Evolutionary conservation across 1,140 invertebrate species (phyloP).

Genomic region (Nasonia vitripennis): DNA sequence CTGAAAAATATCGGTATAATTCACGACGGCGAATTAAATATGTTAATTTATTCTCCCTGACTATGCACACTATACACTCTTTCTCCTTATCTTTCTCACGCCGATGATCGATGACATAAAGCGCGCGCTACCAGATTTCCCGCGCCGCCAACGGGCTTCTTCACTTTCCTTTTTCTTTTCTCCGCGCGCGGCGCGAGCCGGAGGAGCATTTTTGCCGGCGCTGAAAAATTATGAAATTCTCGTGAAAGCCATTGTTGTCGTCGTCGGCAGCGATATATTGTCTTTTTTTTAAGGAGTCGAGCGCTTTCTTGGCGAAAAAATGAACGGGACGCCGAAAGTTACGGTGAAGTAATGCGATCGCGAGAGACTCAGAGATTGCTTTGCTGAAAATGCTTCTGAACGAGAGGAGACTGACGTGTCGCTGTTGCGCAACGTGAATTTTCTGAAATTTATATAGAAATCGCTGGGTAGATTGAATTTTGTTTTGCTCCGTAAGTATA

Average conservation of each 20-base stretch:
- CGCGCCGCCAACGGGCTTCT: neutral
- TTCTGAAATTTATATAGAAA: too few relatives aligned
- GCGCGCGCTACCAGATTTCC: conserved; percentile 18
- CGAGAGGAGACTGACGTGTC: neutral
- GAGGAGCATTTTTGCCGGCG: neutral
- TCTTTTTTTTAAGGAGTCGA: neutral
- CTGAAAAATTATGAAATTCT: conserved; percentile 30
- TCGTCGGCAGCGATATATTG: conserved; percentile 3
- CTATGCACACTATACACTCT: neutral
- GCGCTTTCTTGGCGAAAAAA: neutral
- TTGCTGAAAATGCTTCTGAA: neutral
- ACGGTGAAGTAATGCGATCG: neutral
- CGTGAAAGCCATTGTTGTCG: conserved; percentile 11
- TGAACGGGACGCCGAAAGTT: neutral
- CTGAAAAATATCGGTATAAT: neutral
- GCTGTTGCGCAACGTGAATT: too few relatives aligned
- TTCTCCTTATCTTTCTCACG: conserved; percentile 42
- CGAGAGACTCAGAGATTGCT: neutral
- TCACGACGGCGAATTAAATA: neutral
- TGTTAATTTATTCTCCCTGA: conserved; percentile 9
- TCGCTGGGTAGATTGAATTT: too few relatives aligned
- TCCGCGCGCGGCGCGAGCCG: neutral
- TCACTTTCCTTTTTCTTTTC: conserved; percentile 41
- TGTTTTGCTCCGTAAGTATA: too few relatives aligned
- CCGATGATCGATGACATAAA: conserved; percentile 42